Conservation (phyloP, 2,113 vertebrate genomes). For the Trichomycterus rosablanca region DNA sequence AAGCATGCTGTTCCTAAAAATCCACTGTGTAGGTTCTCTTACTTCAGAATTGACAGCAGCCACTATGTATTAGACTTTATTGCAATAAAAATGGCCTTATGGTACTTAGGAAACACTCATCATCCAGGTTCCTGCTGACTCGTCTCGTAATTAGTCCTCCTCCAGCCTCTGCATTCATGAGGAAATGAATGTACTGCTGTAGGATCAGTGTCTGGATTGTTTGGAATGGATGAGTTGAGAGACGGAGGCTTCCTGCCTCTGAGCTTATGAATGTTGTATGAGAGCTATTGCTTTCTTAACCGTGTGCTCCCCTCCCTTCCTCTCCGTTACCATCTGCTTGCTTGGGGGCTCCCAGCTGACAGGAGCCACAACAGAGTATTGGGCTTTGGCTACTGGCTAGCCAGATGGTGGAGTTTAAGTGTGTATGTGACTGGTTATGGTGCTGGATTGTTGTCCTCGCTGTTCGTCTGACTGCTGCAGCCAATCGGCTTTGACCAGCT, state of each 20-base stretch:
- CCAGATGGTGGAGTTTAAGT: slow-evolving; percentile 41
- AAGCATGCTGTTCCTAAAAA: no score
- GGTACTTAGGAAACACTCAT: neutral
- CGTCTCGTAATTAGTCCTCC: neutral
- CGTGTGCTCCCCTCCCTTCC: slow-evolving; percentile 6
- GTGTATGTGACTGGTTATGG: slow-evolving; percentile 11
- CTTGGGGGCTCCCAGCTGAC: slow-evolving; percentile 30
- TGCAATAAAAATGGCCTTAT: neutral
- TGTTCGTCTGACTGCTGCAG: slow-evolving; percentile 13
- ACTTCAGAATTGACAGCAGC: neutral
- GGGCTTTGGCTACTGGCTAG: slow-evolving; percentile 11
- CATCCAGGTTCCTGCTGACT: neutral
- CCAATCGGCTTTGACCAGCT: slow-evolving; percentile 17
- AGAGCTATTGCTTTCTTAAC: slow-evolving; percentile 36
- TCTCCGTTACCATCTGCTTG: no score
- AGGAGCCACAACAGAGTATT: slow-evolving; percentile 21
- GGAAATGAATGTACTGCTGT: slow-evolving; percentile 19
- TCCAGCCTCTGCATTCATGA: neutral
- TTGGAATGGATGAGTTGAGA: neutral
- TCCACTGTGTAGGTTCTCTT: no score
- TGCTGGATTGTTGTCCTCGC: slow-evolving; percentile 14
- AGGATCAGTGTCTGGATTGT: slow-evolving; percentile 9
- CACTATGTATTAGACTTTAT: slow-evolving; percentile 1
- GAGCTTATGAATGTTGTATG: slow-evolving; percentile 42
- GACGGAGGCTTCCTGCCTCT: slow-evolving; percentile 11